Base-by-base conservation (phyloP, 2,888 invertebrate species). In the Nymphalis urticae region DNA sequence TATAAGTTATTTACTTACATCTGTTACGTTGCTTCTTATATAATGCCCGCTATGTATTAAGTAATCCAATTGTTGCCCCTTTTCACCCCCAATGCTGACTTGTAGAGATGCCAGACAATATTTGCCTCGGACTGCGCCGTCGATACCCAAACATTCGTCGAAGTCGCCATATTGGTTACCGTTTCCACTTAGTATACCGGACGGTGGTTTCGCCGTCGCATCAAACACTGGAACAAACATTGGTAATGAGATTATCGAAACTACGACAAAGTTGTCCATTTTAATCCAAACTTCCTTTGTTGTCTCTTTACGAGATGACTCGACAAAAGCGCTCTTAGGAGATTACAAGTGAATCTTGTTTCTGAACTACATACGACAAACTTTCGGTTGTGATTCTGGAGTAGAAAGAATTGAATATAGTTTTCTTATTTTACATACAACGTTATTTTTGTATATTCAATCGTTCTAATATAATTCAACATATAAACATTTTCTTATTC, bases 81-180 rank as follows among this genome's bases (percentile, higher is more conserved):
- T 72, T 47, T 81, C 80, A 50, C 85, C 80, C 47, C 84, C 86
- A 64, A 92, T 69, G 75, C 82, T 83, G 62, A 94, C 76, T 76
- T 93, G 88, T 62, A 95, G 83, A 60, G 94, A 94, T 4, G 94
- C 94, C 62, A 95, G 90, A 79, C 95, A 96, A 81, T 95, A 95
- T 80, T 95, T 93, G 48, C 95, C 95, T 6, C 87, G 86, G n/a
- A 95, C 92, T 0, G 90, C 89, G 0, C 89, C 91, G 59, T 93
- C 88, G 48, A 94, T 82, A 74, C 88, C 88, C 71, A 95, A 85
- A 79, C 95, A 95, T 80, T 95, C 94, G 84, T 95, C 95, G 76
- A 94, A 95, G 85, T 96, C 95, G 0, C 96, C 95, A 62, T 94
- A 94, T 76, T 95, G 95, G 86, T 95, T 95, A 8, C 94, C 93